These are phyloP conservation scores for Bombus consobrinus DNA, from an alignment of 1,140 invertebrate species.

Conservation along the genomic window DNA sequence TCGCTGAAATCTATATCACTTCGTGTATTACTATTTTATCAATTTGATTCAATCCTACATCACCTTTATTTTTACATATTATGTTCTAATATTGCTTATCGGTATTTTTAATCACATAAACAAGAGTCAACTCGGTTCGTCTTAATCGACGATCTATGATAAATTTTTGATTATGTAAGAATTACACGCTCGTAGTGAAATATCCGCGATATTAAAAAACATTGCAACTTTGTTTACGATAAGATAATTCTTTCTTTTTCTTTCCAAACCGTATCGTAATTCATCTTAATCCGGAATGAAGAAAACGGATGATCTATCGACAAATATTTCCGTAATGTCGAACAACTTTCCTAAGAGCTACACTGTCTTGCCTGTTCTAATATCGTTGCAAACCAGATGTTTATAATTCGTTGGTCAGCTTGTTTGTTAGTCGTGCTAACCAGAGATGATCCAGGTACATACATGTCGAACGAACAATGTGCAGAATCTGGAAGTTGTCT, in stretches of 20 bases:
- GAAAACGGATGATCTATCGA: not conserved
- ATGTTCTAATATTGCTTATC: not conserved
- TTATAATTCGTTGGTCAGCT: not conserved
- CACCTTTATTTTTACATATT: not conserved
- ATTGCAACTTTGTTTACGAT: not conserved
- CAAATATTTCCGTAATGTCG: not conserved
- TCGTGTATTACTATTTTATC: not conserved
- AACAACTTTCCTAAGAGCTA: not conserved
- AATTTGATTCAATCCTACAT: not conserved
- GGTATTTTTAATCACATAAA: not conserved
- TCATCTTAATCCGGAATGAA: not conserved
- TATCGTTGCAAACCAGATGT: not conserved
- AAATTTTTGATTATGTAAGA: not conserved
- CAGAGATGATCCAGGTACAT: not conserved
- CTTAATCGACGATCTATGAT: not conserved
- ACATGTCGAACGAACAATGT: not conserved
- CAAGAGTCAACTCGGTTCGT: not conserved
- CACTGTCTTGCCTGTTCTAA: not conserved
- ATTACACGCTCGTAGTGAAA: not conserved
- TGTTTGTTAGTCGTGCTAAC: slow-evolving; percentile 8
- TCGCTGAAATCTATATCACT: not conserved
- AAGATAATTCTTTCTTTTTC: not conserved
- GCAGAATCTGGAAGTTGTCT: not conserved
- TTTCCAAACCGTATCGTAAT: too few species aligned
- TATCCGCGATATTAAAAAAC: not conserved